These are phyloP conservation scores for Sinocyclocheilus maitianheensis DNA, from an alignment of 2,113 vertebrate species.

Conservation along the genomic window DNA sequence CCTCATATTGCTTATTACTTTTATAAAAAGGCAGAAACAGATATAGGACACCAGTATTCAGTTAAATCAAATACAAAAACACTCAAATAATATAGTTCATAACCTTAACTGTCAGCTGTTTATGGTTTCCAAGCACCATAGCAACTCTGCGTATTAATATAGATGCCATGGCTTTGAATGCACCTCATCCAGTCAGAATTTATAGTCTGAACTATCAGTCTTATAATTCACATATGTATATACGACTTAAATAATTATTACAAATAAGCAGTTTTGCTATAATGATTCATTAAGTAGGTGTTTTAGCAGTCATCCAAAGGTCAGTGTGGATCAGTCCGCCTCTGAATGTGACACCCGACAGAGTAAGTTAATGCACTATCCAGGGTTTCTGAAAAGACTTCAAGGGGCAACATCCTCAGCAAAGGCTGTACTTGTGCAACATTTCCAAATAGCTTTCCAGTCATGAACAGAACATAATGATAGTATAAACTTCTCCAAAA, in stretches of 20 bases:
- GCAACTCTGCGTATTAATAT: neutral
- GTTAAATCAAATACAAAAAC: neutral
- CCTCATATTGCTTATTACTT: neutral
- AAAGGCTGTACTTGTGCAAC: constrained; percentile 44
- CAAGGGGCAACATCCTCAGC: constrained; percentile 9
- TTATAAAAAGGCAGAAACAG: neutral
- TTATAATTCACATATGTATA: neutral
- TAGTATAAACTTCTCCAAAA: constrained; percentile 48
- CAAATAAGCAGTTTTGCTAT: neutral
- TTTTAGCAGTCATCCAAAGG: constrained; percentile 1
- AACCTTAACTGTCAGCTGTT: neutral
- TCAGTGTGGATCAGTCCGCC: neutral
- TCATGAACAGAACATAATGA: constrained; percentile 47
- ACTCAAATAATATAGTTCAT: neutral
- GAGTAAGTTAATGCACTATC: constrained; percentile 16
- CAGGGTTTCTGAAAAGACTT: constrained; percentile 12
- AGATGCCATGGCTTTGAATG: neutral
- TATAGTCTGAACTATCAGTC: neutral
- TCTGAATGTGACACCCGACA: constrained; percentile 18
- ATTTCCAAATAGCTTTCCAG: constrained; percentile 38
- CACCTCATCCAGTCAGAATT: neutral
- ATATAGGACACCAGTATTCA: neutral
- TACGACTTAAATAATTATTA: neutral
- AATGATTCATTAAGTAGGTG: constrained; percentile 14
- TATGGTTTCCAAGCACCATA: neutral